Evolutionary conservation across 2,888 invertebrate genomes (phyloP).

Genomic region (Pristionchus mayeri): DNA sequence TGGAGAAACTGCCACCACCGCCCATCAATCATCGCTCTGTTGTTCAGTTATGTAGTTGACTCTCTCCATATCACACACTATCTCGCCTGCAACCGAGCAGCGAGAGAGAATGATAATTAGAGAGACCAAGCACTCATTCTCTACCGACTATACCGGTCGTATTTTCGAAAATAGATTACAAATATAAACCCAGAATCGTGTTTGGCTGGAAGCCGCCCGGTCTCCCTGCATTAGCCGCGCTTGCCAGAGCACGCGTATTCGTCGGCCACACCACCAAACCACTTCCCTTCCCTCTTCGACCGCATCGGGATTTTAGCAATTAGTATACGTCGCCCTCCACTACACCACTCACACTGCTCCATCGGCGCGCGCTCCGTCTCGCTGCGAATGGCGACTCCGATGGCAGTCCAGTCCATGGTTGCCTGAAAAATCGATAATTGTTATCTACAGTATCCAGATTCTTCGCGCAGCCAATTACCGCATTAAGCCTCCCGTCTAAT

Average conservation of each 20-base stretch:
- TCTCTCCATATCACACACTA: neutral
- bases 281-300: no score
- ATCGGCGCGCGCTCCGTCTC: slow-evolving; percentile 31
- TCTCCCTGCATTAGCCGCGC: neutral
- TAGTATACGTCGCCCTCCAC: slow-evolving; percentile 28
- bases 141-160: neutral
- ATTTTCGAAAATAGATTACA: neutral
- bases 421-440: neutral
- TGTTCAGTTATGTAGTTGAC: slow-evolving; percentile 3
- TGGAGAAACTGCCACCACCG: neutral
- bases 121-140: no score
- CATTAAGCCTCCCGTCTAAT: neutral
- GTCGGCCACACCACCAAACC: slow-evolving; percentile 40
- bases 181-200: neutral
- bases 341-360: slow-evolving; percentile 12
- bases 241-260: neutral
- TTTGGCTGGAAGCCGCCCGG: neutral
- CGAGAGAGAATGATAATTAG: no score
- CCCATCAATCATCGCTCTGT: slow-evolving; percentile 7
- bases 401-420: slow-evolving; percentile 35
- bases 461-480: neutral
- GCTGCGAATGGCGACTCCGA: slow-evolving; percentile 15
- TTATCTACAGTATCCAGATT: neutral
- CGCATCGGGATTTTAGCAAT: no score
- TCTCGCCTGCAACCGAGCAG: no score